phyloP scores from a whole-genome alignment of 2,113 vertebrate genomes.

The Butastur rufipennis region DNA sequence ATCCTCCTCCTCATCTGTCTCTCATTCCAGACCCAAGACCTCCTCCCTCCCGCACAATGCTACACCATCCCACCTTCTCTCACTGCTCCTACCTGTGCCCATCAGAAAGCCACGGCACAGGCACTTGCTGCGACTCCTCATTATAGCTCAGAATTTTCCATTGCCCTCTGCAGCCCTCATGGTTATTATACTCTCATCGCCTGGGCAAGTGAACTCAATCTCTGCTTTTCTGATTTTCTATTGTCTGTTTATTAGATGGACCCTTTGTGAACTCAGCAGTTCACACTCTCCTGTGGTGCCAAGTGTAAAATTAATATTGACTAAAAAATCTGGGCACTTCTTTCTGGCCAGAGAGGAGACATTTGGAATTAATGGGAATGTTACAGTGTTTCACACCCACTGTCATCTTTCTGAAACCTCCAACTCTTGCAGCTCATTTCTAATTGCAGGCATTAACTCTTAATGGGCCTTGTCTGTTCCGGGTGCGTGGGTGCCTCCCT shows the following conservation, averaged over 20 bases:
- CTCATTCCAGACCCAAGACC: not conserved
- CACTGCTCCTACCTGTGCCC: not conserved
- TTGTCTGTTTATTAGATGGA: constrained; percentile 68
- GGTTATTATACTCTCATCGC: constrained; percentile 36
- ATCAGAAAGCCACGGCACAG: not conserved
- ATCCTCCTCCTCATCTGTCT: constrained; percentile 12
- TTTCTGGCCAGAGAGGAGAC: constrained; percentile 53
- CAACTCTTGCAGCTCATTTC: constrained; percentile 16
- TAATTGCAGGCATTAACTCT: constrained; percentile 57
- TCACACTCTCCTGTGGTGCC: constrained; percentile 56
- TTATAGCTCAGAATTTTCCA: constrained; percentile 45
- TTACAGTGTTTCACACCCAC: constrained; percentile 57
- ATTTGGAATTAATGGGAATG: constrained; percentile 56
- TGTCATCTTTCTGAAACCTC: constrained; percentile 17
- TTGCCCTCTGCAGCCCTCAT: constrained; percentile 31
- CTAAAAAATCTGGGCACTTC: constrained; percentile 63
- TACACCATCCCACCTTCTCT: not conserved
- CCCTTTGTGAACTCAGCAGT: constrained; percentile 62
- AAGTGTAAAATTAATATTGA: constrained; percentile 75
- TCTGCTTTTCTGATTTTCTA: constrained; percentile 37
- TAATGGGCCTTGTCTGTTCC: not conserved
- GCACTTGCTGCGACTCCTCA: constrained; percentile 9
- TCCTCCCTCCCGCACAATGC: not conserved
- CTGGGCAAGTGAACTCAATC: constrained; percentile 43
- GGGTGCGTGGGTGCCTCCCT: not conserved